A percentile compares a stretch with the other conserved stretches of the same genome.
These are phyloP conservation scores for Merops nubicus DNA, from an alignment of 2,113 vertebrate species.

Conservation along the genomic window DNA sequence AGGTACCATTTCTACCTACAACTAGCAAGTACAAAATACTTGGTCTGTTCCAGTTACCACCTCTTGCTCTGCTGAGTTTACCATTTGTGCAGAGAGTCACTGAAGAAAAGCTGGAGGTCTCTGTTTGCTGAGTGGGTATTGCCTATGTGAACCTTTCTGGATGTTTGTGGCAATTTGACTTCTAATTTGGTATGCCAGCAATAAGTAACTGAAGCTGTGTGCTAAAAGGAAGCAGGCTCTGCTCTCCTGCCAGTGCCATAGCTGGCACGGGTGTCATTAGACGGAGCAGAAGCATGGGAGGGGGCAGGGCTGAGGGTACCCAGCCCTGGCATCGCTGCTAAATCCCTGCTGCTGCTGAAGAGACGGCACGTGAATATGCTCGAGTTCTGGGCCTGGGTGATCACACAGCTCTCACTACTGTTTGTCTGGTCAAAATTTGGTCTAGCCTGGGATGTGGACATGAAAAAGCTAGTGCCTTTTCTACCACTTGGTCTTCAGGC, in stretches of 20 bases:
- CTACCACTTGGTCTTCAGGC: neutral
- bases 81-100: neutral
- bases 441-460: neutral
- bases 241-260: rapidly evolving
- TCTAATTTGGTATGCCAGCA: neutral
- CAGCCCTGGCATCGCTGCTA: neutral
- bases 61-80: neutral
- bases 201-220: neutral
- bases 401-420: rapidly evolving
- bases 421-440: neutral
- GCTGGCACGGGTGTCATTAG: neutral
- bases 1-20: neutral
- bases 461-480: neutral
- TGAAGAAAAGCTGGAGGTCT: neutral
- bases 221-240: neutral
- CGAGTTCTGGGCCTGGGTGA: rapidly evolving
- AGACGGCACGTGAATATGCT: neutral
- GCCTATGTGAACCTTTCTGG: neutral
- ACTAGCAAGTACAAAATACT: neutral
- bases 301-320: neutral
- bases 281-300: neutral
- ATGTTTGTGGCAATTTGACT: neutral
- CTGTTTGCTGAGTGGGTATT: neutral
- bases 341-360: neutral
- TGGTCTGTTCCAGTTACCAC: neutral